Conservation (phyloP, 37 sponge, comb jelly and placozoan species). For the Axinella damicornis region DNA sequence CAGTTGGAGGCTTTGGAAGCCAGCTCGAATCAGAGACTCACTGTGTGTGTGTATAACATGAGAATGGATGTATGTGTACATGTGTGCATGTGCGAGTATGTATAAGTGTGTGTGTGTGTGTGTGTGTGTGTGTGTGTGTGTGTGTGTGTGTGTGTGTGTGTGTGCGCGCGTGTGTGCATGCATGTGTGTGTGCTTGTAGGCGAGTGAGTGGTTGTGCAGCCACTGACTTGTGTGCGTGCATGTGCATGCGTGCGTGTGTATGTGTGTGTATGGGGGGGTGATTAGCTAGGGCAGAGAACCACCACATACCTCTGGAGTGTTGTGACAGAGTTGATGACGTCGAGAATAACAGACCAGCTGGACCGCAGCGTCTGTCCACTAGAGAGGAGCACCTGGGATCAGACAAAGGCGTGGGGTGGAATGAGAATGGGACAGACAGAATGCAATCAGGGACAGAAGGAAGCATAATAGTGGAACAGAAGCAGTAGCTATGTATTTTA, state of each 20-base stretch:
- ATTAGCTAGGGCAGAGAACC: not conserved
- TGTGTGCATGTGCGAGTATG: too few species aligned
- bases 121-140: too few species aligned
- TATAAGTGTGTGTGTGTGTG: too few species aligned
- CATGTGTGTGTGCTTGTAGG: too few species aligned
- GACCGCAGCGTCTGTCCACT: constrained; percentile 50
- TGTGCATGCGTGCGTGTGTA: not conserved
- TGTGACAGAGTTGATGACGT: constrained; percentile 55
- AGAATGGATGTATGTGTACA: too few species aligned
- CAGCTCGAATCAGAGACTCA: constrained; percentile 74
- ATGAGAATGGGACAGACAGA: not conserved
- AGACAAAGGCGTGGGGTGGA: too few species aligned
- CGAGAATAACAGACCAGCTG: constrained; percentile 57
- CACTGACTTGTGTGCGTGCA: too few species aligned
- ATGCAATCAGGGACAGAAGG: too few species aligned
- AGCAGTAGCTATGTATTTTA: too few species aligned
- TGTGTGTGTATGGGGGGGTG: constrained; percentile 18
- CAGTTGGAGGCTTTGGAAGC: constrained; percentile 92
- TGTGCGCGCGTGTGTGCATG: too few species aligned
- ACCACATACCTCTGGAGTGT: constrained; percentile 44
- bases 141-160: too few species aligned
- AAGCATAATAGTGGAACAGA: not conserved
- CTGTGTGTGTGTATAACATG: constrained; percentile 9
- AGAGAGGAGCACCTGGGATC: constrained; percentile 62
- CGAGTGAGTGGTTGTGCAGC: too few species aligned